Conservation (phyloP, 2,888 invertebrate genomes). For the Steinernema hermaphroditum region DNA sequence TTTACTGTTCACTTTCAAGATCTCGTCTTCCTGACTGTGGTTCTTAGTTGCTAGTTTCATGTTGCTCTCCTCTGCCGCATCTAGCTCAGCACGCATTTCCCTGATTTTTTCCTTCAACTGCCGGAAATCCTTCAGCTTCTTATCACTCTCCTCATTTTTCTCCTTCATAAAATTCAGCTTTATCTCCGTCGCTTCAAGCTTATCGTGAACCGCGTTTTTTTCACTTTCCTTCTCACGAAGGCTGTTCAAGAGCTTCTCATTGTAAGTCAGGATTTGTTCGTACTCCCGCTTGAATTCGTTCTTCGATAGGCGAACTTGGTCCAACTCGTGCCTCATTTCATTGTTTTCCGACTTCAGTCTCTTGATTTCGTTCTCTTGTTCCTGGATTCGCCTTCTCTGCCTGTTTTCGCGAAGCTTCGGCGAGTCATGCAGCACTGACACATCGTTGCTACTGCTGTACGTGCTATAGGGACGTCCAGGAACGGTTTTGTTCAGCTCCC, state of each 20-base stretch:
- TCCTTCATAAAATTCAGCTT: neutral
- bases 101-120: neutral
- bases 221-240: slow-evolving; percentile 16
- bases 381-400: neutral
- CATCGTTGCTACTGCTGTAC: neutral
- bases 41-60: neutral
- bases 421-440: slow-evolving; percentile 1
- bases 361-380: slow-evolving; percentile 11
- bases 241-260: slow-evolving; percentile 5
- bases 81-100: neutral
- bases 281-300: neutral
- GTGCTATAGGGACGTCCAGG: neutral
- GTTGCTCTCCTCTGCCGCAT: neutral
- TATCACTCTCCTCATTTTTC: neutral
- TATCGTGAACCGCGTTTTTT: neutral
- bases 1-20: neutral
- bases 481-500: slow-evolving; percentile 12
- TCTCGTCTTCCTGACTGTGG: neutral
- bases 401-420: slow-evolving; percentile 13
- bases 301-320: neutral
- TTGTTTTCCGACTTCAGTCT: slow-evolving; percentile 18
- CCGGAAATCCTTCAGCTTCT: slow-evolving; percentile 1
- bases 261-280: neutral
- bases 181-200: slow-evolving; percentile 1
- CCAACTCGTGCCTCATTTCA: slow-evolving; percentile 8